Conservation (phyloP, 2,113 vertebrate genomes). For the Cyprinodon tularosa region DNA sequence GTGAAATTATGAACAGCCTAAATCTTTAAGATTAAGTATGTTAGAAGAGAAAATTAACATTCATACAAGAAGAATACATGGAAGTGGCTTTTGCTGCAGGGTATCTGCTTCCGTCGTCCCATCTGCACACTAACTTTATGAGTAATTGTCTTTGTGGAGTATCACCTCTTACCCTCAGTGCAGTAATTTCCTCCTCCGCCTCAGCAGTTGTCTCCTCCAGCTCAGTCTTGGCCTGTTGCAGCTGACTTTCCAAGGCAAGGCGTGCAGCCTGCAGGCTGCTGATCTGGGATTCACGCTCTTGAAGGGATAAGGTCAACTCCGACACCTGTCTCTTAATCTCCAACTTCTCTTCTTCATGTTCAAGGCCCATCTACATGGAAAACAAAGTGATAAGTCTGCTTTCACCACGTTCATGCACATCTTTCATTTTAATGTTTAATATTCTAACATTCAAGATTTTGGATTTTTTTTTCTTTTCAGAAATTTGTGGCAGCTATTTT, state of each 20-base stretch:
- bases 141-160: not conserved
- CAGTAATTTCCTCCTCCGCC: conserved; percentile 97
- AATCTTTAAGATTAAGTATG: not conserved
- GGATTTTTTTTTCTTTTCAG: no score
- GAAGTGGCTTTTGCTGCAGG: not conserved
- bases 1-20: not conserved
- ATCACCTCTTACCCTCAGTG: conserved; percentile 86
- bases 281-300: conserved; percentile 96
- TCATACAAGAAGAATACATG: not conserved
- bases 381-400: conserved; percentile 9
- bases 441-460: no score
- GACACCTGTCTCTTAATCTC: conserved; percentile 96
- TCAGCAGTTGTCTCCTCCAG: conserved; percentile 97
- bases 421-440: no score
- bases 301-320: conserved; percentile 93
- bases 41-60: not conserved
- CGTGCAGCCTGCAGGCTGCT: conserved; percentile 92
- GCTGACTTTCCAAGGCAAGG: conserved; percentile 91
- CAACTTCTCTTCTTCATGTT: conserved; percentile 96
- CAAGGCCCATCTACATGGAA: conserved; percentile 87
- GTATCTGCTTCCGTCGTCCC: not conserved
- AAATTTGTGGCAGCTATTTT: not conserved
- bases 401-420: not conserved
- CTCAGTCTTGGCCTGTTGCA: conserved; percentile 95
- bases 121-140: not conserved